Evolutionary conservation across 2,113 vertebrate species (phyloP).

Genomic region (Brachypteracias leptosomus): DNA sequence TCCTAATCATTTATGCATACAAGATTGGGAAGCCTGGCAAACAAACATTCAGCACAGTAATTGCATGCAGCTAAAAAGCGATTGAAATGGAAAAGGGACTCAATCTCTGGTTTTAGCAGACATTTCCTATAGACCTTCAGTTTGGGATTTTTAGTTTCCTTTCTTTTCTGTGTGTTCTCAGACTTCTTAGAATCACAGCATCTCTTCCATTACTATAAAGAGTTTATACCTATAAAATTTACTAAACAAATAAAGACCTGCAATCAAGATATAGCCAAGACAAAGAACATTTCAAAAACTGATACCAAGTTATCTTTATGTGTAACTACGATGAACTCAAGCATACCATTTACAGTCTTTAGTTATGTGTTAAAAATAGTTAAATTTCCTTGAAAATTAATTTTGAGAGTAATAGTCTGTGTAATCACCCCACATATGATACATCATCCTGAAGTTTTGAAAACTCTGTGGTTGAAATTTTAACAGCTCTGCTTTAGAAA

Average conservation of each 20-base stretch:
- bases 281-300: background rate
- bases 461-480: constrained; percentile 26
- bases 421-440: constrained; percentile 23
- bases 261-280: background rate
- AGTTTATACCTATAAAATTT: background rate
- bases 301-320: background rate
- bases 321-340: background rate
- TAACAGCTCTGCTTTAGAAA: constrained; percentile 54
- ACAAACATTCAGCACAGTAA: background rate
- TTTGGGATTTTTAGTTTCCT: background rate
- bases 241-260: background rate
- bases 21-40: background rate
- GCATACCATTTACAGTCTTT: background rate
- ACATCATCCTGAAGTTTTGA: constrained; percentile 26
- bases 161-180: background rate
- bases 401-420: background rate
- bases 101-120: background rate
- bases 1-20: background rate
- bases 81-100: background rate
- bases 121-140: background rate
- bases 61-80: background rate
- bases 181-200: background rate
- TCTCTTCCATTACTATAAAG: background rate
- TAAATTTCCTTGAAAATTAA: constrained; percentile 28
- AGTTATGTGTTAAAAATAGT: constrained; percentile 17